Evolutionary conservation across 2,113 vertebrate species (phyloP), one percentile per base, ranked within the genome.

Genomic region (Pollimyrus isidori): DNA sequence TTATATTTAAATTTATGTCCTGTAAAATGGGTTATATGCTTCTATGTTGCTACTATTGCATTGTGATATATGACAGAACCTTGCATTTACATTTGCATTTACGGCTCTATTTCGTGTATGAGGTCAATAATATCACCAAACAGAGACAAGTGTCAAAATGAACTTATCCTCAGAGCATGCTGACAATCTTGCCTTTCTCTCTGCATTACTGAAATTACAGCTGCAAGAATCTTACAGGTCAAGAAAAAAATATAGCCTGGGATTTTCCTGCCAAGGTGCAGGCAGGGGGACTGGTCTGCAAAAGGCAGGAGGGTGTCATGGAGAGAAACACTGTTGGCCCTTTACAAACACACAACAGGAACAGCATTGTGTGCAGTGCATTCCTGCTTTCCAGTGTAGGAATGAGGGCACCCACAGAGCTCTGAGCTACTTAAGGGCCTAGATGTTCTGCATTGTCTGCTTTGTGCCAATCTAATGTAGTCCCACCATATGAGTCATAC

Each of bases 361-460:
- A 15, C 21, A 3, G 19, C 62, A 87, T 90, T 90, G 89, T 90
- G 30, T 39, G 11, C 46, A 46, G 46, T 62, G 86, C 85, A 90
- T 90, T 87, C 84, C 86, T 90, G 89, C 80, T 90, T 80, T 87
- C 85, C 4, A 39, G 89, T 76, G 89, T 80, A 53, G 85, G 89
- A 87, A 84, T 23, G 45, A 89, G 45, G 7, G 83, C 56, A 50
- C 89, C 89, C 89, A 89, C 84, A 6, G 46, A 53, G 11, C 85
- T 56, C 84, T 42, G 56, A n/a, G n/a, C 15, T 48, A 30, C 89
- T 80, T 35, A 76, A 80, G 62, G 65, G 48, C n/a, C 3, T 23
- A 42, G 58, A 87, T 73, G 84, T 69, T 73, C 49, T 19, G 19
- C 30, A 87, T 65, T 88, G 85, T 87, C 85, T 53, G 85, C 46